Base-by-base conservation (phyloP, 2,888 invertebrate species). In the Ochropleura plecta region DNA sequence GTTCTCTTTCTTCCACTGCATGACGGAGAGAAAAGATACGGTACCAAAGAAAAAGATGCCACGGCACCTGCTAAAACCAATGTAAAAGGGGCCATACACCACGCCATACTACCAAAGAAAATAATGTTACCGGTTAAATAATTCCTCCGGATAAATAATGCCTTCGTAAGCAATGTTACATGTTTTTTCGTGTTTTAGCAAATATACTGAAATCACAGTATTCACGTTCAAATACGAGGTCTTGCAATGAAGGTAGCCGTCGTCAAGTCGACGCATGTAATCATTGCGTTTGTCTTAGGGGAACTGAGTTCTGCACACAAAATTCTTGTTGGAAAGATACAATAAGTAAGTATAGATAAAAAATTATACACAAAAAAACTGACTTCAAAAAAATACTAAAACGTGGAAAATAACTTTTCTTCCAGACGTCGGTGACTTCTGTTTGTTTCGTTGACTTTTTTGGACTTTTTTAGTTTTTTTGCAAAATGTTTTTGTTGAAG, bases 191-290 rank as follows among this genome's bases (percentile, higher is more conserved):
- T 57, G 30, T 57, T 55, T 40, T 57, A 57, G 30, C 30, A 53
- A 4, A 7, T 1, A n/a, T 51, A 51, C 9, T 53, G 10, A 53
- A 10, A n/a, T 53, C 10, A 53, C 5, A 53, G 5, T 53, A 9
- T 57, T 30, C 57, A 57, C 62, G 30, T 16, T 7, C 7, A 20
- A 44, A 44, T 1, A 6, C 4, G 4, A 42, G 42, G 8, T 8
- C 6, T 14, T 76, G 68, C 30, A 44, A 7, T 20, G 16, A 60
- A 8, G 70, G 76, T 3, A 8, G 4, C 9, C 20, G 18, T 18
- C 42, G n/a, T 8, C 6, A 9, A 48, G 3, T 66, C 2, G 18
- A 81, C 16, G 5, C 2, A 16, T 82, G 82, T 40, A 82, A 80
- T 30, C 69, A 65, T 57, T 82, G 71, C 51, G 7, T 62, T 8